Base-by-base conservation (phyloP, 2,888 invertebrate genomes). In the Hydropsyche betteni region DNA sequence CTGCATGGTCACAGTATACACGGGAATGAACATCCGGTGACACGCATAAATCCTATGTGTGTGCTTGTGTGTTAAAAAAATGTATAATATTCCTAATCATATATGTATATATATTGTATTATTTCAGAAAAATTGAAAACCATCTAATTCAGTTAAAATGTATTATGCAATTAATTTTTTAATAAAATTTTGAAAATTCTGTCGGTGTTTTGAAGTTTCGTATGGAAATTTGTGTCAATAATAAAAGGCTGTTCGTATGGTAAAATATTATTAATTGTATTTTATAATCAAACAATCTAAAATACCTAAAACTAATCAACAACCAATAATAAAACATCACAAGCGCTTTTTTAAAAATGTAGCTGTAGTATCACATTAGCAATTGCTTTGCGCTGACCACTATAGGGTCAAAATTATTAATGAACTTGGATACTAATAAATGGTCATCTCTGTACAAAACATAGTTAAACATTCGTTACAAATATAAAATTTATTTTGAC, bases 271-370 rank as follows among this genome's bases (percentile, higher is more conserved):
- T 44, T 44, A 44, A 44, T 44, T 44, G 6, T 44, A 44, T 44
- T 44, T 44, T 44, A 10, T 44, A 44, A 44, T 44, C 44, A 44
- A 44, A 44, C 44, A 71, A 75, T 75, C 76, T 75, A 78, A 73
- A 55, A 75, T 61, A 34, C 76, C 78, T 78, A 78, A 74, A 78
- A 78, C 76, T 78, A 78, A 77, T 78, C 68, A 78, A 78, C 78
- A 78, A 78, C 75, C 52, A 58, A 76, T 68, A 78, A 69, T 72
- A 69, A 69, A 69, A 73, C 76, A 78, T 78, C 78, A 78, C 78
- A 78, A 78, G 76, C 76, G 75, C 76, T 73, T 44, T 74, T 74
- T 12, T 61, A 55, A 74, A 69, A 69, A 61, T 73, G 76, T 55
- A 24, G 68, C 64, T 73, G 72, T 72, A 24, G 24, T 53, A 53